These are phyloP conservation scores for Equus przewalskii DNA, from an alignment of 2,113 vertebrate genomes.

Conservation along the genomic window DNA sequence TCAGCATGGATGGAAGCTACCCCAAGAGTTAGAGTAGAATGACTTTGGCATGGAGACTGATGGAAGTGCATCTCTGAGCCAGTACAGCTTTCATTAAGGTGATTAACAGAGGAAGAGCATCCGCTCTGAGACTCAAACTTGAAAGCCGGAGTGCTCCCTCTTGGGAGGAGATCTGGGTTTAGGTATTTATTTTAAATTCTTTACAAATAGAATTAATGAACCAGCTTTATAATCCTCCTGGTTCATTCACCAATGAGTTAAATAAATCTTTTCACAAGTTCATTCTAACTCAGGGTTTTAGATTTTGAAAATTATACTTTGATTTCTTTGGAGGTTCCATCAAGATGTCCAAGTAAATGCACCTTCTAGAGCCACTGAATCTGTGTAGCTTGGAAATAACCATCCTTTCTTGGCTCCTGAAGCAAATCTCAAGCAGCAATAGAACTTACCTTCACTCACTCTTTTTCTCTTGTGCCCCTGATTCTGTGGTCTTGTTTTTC, in stretches of 20 bases:
- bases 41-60: not conserved
- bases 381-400: not conserved
- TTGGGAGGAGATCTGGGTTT: not conserved
- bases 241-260: not conserved
- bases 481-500: not conserved
- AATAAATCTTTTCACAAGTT: not conserved
- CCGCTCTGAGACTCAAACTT: not conserved
- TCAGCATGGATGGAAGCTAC: not conserved
- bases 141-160: not conserved
- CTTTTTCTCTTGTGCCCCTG: not conserved
- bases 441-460: not conserved
- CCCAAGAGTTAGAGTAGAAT: not conserved
- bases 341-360: not conserved
- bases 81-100: not conserved
- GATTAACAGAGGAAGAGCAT: not conserved
- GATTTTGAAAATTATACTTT: constrained; percentile 30
- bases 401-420: not conserved
- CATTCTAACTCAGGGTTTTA: not conserved
- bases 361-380: not conserved
- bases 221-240: not conserved
- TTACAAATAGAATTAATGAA: not conserved
- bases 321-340: not conserved
- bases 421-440: not conserved
- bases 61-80: too few species aligned
- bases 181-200: not conserved